phyloP scores from a whole-genome alignment of 2,797 vertebrate genomes.

The Acrossocheilus fasciatus region DNA sequence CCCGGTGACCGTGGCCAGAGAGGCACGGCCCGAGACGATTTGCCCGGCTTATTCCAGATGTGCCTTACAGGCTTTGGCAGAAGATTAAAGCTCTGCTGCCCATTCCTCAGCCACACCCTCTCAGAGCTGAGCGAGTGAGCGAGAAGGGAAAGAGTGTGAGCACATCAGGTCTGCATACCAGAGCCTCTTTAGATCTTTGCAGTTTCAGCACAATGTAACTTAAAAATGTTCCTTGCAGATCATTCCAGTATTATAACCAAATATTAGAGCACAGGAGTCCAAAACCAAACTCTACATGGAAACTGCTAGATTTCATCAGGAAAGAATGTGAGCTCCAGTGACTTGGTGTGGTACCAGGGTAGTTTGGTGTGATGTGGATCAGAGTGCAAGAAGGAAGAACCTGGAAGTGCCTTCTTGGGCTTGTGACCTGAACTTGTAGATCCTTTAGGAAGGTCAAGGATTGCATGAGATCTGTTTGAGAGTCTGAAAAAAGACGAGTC shows the following conservation, averaged over 20 bases:
- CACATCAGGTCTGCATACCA: constrained; percentile 40
- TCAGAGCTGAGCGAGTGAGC: constrained; percentile 11
- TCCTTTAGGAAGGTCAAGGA: neutral
- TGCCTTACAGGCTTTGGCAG: constrained; percentile 33
- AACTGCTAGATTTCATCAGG: constrained; percentile 30
- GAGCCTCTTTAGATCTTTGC: constrained; percentile 24
- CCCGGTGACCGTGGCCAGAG: constrained; percentile 42
- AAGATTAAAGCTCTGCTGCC: constrained; percentile 40
- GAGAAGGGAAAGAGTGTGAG: constrained; percentile 7
- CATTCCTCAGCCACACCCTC: constrained; percentile 44
- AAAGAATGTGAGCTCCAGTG: constrained; percentile 29
- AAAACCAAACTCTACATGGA: constrained; percentile 38
- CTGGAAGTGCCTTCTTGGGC: neutral
- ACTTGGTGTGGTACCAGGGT: neutral
- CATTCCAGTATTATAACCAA: constrained; percentile 21
- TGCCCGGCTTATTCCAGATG: constrained; percentile 51
- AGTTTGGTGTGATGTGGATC: neutral
- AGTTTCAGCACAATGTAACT: constrained; percentile 21
- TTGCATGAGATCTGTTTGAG: neutral
- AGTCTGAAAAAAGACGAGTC: neutral
- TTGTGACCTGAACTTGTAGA: constrained; percentile 13
- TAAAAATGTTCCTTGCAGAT: constrained; percentile 15
- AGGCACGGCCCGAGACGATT: constrained; percentile 28
- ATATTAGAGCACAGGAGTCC: constrained; percentile 11
- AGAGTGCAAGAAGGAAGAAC: neutral